Evolutionary conservation across 2,113 vertebrate species (phyloP).

Genomic region (Dermatemys mawii): DNA sequence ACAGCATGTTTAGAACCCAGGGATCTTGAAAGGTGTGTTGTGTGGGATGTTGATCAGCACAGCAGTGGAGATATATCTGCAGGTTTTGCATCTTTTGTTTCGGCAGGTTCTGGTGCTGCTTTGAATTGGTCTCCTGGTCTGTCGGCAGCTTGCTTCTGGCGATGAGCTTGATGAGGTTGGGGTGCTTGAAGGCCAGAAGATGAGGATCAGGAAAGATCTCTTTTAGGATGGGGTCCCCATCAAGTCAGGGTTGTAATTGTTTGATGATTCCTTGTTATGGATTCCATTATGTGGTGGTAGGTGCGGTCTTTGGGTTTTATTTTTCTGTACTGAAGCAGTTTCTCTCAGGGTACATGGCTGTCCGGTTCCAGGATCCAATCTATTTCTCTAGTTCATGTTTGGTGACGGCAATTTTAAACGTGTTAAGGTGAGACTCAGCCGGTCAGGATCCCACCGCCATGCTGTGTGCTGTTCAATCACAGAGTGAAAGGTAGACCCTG

Average conservation of each 20-base stretch:
- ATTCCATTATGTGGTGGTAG: not conserved
- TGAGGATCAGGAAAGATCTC: not conserved
- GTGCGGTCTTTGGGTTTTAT: not conserved
- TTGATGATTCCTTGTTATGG: not conserved
- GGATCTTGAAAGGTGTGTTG: not conserved
- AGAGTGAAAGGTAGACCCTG: fast-evolving
- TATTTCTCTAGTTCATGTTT: not conserved
- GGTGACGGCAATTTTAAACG: not conserved
- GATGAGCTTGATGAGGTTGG: not conserved
- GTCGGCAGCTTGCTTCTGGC: not conserved
- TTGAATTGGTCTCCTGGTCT: not conserved
- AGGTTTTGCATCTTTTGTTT: not conserved
- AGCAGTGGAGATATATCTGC: not conserved
- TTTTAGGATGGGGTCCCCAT: not conserved
- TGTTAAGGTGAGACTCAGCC: not conserved
- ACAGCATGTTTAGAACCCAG: not conserved
- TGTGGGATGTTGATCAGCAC: not conserved
- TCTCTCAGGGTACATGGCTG: not conserved
- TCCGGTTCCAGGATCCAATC: not conserved
- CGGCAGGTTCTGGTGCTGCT: not conserved
- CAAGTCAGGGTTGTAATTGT: not conserved
- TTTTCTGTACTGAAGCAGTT: not conserved
- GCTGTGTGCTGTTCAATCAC: not conserved
- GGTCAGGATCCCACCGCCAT: not conserved
- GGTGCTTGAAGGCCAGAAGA: not conserved